phyloP scores from a whole-genome alignment of 2,888 invertebrate species.

The Eupithecia exiguata region DNA sequence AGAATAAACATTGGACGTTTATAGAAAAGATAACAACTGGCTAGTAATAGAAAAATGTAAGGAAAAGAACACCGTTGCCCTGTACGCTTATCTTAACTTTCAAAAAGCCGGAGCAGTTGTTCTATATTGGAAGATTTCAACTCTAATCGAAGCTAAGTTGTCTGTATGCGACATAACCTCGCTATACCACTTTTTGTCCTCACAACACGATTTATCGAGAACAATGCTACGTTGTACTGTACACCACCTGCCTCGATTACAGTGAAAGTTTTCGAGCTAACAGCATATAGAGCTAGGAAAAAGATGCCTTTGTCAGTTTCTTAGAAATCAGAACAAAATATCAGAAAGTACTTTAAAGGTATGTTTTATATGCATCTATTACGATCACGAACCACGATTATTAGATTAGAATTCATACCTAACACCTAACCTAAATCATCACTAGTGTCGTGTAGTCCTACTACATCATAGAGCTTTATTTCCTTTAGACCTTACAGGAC shows the following conservation, averaged over 20 bases:
- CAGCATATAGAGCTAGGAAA: constrained; percentile 30
- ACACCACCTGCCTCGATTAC: constrained; percentile 55
- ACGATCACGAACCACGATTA: background rate
- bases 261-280: constrained; percentile 60
- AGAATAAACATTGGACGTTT: too few relatives aligned
- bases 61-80: too few relatives aligned
- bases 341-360: constrained; percentile 1
- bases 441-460: too few relatives aligned
- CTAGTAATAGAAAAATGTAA: too few relatives aligned
- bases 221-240: constrained; percentile 65
- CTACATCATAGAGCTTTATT: too few relatives aligned
- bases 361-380: background rate
- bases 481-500: too few relatives aligned
- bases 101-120: too few relatives aligned
- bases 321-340: constrained; percentile 6
- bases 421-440: background rate
- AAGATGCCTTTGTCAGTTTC: constrained; percentile 19
- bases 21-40: too few relatives aligned
- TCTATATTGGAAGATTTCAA: too few relatives aligned
- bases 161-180: background rate
- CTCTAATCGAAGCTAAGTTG: background rate
- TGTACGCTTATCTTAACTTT: too few relatives aligned
- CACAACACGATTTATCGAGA: constrained; percentile 65
- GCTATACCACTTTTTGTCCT: constrained; percentile 61
- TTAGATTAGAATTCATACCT: background rate